Base-by-base conservation (phyloP, 2,113 vertebrate species). In the Mustela nigripes region DNA sequence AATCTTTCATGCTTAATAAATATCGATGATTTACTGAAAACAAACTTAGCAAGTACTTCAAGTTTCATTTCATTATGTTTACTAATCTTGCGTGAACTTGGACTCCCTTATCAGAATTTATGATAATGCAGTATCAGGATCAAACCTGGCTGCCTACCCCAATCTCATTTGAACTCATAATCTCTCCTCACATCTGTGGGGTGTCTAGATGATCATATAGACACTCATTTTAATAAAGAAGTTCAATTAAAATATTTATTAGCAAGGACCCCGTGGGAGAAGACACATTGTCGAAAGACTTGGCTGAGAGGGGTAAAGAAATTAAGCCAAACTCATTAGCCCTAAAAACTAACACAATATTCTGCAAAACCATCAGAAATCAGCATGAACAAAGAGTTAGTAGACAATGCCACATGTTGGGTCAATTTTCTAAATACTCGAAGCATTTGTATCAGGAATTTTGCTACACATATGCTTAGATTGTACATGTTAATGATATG, bases 281-380 rank as follows among this genome's bases (percentile, higher is more conserved):
- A 97, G 58, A 39, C 94, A 97, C 89, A 36, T 93, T 86, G 83
- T 94, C 53, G 92, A 98, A 97, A 98, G 94, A 98, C 76, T 71
- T 98, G 96, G 71, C 87, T 98, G 96, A 97, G 86, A 97, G 7
- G 97, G 95, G 69, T 98, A 97, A 98, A 96, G 94, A 98, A 97
- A 98, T 98, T 98, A 98, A 98, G 89, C 79, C 98, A 98, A 98
- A 98, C 89, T 96, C 96, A 93, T 97, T 98, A 96, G 89, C 96
- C 96, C 97, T 94, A 95, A 87, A 90, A 89, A 98, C 92, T 94
- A 93, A 96, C 94, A 97, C 90, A 97, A 95, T 92, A 95, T 96
- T 97, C 92, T 81, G 65, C 33, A 98, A 97, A 96, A 98, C 92
- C 50, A 98, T 98, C 98, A 97, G 94, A 98, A 97, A 98, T 87